Conservation (phyloP, 2,888 invertebrate species). For the Allygus modestus region DNA sequence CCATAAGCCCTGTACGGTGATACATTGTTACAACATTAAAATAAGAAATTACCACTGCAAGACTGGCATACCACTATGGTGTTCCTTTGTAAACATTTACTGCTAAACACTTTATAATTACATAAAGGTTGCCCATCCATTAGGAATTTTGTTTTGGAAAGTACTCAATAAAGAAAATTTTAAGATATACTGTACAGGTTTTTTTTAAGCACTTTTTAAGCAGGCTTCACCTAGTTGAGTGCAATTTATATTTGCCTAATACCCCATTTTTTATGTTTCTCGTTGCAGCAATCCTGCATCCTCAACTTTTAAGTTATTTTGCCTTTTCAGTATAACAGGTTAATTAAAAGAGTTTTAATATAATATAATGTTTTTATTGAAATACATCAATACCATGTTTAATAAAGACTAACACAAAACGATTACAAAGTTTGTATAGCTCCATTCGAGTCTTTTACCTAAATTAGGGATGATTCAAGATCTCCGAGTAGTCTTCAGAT, state of each 20-base stretch:
- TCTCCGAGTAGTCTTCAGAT: constrained; percentile 7
- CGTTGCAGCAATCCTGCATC: background rate
- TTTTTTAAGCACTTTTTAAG: background rate
- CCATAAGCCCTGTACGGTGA: no score
- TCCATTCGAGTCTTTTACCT: constrained; percentile 46
- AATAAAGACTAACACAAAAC: background rate
- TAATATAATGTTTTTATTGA: background rate
- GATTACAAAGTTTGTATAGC: constrained; percentile 25
- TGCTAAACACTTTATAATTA: background rate
- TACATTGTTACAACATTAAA: background rate
- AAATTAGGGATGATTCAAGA: constrained; percentile 39
- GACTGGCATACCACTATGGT: background rate
- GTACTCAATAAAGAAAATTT: background rate
- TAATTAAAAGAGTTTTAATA: background rate
- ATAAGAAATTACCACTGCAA: background rate
- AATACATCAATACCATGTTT: background rate
- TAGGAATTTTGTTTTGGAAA: background rate
- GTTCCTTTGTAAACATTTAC: no score
- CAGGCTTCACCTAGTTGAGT: background rate
- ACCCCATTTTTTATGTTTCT: background rate
- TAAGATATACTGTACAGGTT: background rate
- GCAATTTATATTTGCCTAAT: background rate
- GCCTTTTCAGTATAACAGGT: background rate
- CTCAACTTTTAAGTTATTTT: background rate
- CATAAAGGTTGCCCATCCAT: background rate